phyloP scores from a whole-genome alignment of 2,888 invertebrate genomes.

The Ectemnius lituratus region DNA sequence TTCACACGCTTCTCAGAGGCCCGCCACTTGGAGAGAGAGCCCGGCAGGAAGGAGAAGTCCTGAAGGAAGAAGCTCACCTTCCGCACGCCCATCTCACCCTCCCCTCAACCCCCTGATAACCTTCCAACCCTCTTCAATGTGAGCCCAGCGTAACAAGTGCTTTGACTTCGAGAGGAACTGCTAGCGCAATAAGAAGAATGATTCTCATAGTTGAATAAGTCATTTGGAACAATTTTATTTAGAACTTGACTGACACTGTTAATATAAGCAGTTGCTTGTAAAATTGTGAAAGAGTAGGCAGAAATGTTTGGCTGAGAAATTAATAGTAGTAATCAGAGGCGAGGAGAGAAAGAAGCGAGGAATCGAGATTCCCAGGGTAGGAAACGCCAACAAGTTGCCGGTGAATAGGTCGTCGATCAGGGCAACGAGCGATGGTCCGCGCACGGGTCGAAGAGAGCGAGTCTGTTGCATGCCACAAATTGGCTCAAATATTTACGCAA shows the following conservation, averaged over 20 bases:
- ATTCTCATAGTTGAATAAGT: neutral
- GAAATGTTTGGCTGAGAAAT: conserved; percentile 39
- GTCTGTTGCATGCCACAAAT: conserved; percentile 75
- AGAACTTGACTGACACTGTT: conserved; percentile 20
- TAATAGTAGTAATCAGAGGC: conserved; percentile 39
- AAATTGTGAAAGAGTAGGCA: neutral
- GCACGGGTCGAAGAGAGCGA: conserved; percentile 55
- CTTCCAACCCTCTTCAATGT: conserved; percentile 55
- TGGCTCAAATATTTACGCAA: conserved; percentile 77
- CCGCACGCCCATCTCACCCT: conserved; percentile 33
- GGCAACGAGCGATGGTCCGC: conserved; percentile 39
- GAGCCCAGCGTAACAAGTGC: conserved; percentile 21
- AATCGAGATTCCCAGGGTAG: conserved; percentile 30
- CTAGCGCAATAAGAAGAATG: neutral
- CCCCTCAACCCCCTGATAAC: conserved; percentile 43
- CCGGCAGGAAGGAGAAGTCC: conserved; percentile 45
- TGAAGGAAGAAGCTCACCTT: conserved; percentile 45
- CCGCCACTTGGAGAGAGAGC: neutral
- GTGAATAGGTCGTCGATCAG: conserved; percentile 63
- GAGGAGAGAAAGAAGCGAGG: conserved; percentile 19
- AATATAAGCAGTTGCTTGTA: conserved; percentile 15
- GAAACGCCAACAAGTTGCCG: conserved; percentile 62
- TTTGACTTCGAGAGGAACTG: conserved; percentile 9
- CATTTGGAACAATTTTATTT: conserved; percentile 10
- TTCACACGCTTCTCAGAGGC: conserved; percentile 68